phyloP scores from a whole-genome alignment of 1,140 invertebrate species.

The Caenorhabditis briggsae region DNA sequence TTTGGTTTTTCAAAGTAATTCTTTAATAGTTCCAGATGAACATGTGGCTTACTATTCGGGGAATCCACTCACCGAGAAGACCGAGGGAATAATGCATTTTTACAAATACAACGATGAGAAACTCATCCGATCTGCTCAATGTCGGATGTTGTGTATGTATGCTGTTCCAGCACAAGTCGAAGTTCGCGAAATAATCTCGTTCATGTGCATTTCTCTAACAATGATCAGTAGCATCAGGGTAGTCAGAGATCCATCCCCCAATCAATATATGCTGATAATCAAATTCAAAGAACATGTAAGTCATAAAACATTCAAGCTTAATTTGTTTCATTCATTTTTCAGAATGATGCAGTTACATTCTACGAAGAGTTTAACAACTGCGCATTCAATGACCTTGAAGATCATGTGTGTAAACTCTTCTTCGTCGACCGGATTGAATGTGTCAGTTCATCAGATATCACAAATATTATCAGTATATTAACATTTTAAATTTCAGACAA shows the following conservation, averaged over 20 bases:
- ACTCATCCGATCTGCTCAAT: slow-evolving; percentile 79
- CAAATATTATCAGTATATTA: background rate
- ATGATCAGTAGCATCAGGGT: slow-evolving; percentile 83
- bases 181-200: slow-evolving; percentile 53
- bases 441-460: slow-evolving; percentile 69
- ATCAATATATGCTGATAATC: slow-evolving; percentile 96
- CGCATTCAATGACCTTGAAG: slow-evolving; percentile 92
- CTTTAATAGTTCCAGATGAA: slow-evolving; percentile 62
- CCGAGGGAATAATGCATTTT: slow-evolving; percentile 93
- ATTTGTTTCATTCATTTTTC: slow-evolving; percentile 70
- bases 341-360: slow-evolving; percentile 89
- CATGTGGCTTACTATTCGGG: slow-evolving; percentile 87
- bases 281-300: slow-evolving; percentile 84
- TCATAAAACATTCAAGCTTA: background rate
- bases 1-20: background rate
- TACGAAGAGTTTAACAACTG: slow-evolving; percentile 92
- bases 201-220: slow-evolving; percentile 42
- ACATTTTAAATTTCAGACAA: slow-evolving; percentile 29
- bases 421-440: slow-evolving; percentile 94
- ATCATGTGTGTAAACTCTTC: slow-evolving; percentile 90
- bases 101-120: slow-evolving; percentile 86
- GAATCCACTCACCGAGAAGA: slow-evolving; percentile 95
- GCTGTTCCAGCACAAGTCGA: slow-evolving; percentile 92
- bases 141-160: slow-evolving; percentile 89
- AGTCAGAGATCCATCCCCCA: slow-evolving; percentile 86